phyloP scores from a whole-genome alignment of 2,888 invertebrate species.

The Nematopogon swammerdamellus region DNA sequence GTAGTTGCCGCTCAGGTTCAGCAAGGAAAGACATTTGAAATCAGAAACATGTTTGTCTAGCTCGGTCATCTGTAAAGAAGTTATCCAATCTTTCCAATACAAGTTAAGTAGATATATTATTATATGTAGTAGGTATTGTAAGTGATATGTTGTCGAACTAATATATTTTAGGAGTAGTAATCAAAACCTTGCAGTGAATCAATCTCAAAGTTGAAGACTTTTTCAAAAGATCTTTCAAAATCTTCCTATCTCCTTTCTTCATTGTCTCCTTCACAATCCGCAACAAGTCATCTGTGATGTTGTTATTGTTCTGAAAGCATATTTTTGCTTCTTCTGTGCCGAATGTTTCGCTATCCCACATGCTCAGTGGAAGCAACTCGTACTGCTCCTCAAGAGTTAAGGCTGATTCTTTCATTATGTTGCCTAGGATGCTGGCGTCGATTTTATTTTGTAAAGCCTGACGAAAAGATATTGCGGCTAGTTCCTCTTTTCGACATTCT shows the following conservation, averaged over 20 bases:
- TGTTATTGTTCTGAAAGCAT: constrained; percentile 29
- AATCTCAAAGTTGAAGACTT: constrained; percentile 26
- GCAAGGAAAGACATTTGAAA: constrained; percentile 32
- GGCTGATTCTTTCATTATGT: constrained; percentile 28
- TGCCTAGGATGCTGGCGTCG: constrained; percentile 25
- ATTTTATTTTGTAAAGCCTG: constrained; percentile 32
- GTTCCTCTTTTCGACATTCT: constrained; percentile 20
- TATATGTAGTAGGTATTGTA: no score
- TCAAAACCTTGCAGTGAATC: constrained; percentile 28
- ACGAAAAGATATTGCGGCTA: constrained; percentile 22
- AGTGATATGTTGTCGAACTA: no score
- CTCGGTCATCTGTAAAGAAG: constrained; percentile 38
- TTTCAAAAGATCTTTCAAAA: constrained; percentile 25
- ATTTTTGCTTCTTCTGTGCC: constrained; percentile 30
- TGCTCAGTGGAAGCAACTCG: constrained; percentile 29
- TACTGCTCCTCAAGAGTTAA: constrained; percentile 30
- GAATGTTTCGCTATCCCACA: constrained; percentile 38
- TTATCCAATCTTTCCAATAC: no score
- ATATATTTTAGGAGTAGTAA: no score
- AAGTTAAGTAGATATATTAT: no score
- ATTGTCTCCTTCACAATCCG: constrained; percentile 28
- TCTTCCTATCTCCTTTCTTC: constrained; percentile 18
- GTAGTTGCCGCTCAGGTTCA: constrained; percentile 44
- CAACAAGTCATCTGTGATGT: constrained; percentile 28
- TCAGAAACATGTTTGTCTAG: constrained; percentile 32